phyloP scores from a whole-genome alignment of 1,140 invertebrate genomes.

The Sarcophaga bullata region DNA sequence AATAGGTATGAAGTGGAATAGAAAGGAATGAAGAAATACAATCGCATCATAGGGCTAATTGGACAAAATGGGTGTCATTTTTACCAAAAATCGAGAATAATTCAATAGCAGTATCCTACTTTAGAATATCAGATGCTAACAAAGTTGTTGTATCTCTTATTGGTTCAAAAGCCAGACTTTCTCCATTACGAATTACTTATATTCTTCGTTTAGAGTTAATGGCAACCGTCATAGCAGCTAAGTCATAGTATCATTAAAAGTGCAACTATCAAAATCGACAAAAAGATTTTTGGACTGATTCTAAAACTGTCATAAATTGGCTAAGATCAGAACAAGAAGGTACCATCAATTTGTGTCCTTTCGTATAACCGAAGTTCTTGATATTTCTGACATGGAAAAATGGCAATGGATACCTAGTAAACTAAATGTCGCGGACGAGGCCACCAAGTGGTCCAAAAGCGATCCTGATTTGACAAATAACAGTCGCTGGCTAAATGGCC shows the following conservation, averaged over 20 bases:
- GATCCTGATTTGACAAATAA: too few species aligned
- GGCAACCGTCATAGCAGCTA: background rate
- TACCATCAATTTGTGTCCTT: conserved; percentile 50
- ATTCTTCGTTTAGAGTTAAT: background rate
- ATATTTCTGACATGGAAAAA: too few species aligned
- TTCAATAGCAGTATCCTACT: conserved; percentile 19
- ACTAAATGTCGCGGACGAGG: too few species aligned
- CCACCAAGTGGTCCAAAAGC: too few species aligned
- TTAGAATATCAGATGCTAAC: background rate
- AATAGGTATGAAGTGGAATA: conserved; percentile 32
- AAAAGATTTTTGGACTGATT: too few species aligned
- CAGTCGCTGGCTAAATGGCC: too few species aligned
- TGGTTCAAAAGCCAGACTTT: background rate
- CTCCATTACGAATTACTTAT: conserved; percentile 1
- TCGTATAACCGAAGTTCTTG: too few species aligned
- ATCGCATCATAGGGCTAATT: conserved; percentile 42
- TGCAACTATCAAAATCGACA: background rate
- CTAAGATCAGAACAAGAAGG: background rate
- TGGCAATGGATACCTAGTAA: too few species aligned
- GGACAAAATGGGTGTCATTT: conserved; percentile 5
- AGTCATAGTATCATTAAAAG: background rate
- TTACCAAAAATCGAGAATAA: background rate
- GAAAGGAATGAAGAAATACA: too few species aligned
- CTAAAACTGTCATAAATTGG: background rate
- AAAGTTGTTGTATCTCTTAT: background rate